Conservation (phyloP, 2,113 vertebrate species). For the Scalopus aquaticus region DNA sequence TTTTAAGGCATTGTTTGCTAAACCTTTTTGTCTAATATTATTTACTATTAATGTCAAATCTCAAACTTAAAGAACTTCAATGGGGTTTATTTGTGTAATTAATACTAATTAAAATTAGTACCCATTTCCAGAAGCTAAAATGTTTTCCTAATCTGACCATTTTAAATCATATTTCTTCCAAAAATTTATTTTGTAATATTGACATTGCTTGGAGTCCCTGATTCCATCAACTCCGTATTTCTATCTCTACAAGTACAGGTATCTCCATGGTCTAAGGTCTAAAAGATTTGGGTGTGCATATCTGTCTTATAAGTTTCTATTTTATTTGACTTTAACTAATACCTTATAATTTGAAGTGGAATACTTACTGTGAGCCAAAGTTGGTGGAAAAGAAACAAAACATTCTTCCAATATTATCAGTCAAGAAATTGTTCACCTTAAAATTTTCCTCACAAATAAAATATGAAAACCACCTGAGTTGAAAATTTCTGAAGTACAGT, state of each 20-base stretch:
- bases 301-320: fast-evolving
- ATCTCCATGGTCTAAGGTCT: not conserved
- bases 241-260: not conserved
- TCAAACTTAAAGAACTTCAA: not conserved
- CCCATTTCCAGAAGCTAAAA: not conserved
- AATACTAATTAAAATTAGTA: not conserved
- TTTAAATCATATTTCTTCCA: not conserved
- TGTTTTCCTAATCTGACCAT: not conserved
- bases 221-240: not conserved
- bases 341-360: not conserved
- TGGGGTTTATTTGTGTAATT: not conserved
- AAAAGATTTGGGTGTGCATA: not conserved
- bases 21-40: not conserved
- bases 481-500: not conserved
- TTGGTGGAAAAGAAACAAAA: not conserved
- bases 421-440: not conserved
- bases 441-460: not conserved
- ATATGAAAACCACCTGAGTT: not conserved
- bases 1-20: not conserved
- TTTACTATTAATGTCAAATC: not conserved
- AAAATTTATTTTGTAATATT: not conserved
- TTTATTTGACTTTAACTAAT: not conserved
- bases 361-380: constrained; percentile 18
- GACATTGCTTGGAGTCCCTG: not conserved
- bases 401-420: not conserved